Conservation (phyloP, 2,888 invertebrate genomes). For the Tachystola acroxantha region DNA sequence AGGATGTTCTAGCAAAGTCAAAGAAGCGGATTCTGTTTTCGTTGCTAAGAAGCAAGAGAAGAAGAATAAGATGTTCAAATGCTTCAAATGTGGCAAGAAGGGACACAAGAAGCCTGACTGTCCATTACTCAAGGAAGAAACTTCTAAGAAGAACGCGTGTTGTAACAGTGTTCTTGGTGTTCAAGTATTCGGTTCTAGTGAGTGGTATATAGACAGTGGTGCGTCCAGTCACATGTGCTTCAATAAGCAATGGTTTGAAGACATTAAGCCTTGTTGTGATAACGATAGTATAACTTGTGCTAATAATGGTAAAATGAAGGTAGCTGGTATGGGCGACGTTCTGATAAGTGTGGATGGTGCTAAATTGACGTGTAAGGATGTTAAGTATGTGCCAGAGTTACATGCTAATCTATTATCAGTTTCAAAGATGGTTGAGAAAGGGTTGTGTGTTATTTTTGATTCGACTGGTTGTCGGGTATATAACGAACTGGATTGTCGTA, state of each 20-base stretch:
- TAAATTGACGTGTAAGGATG: conserved; percentile 12
- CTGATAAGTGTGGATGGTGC: conserved; percentile 9
- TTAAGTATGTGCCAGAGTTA: conserved; percentile 14
- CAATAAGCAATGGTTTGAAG: conserved; percentile 7
- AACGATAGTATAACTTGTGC: conserved; percentile 15
- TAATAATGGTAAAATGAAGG: conserved; percentile 12
- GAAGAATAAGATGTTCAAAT: conserved; percentile 2
- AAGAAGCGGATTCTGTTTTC: too few species aligned
- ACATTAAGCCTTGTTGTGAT: conserved; percentile 2
- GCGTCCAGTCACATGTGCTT: conserved; percentile 13
- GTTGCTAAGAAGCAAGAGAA: too few species aligned
- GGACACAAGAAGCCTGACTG: conserved; percentile 13
- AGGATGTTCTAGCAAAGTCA: too few species aligned
- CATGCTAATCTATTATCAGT: conserved; percentile 17
- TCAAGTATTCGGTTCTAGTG: conserved; percentile 8
- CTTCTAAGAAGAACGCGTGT: conserved; percentile 12
- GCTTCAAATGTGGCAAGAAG: conserved; percentile 12
- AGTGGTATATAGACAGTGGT: conserved; percentile 16
- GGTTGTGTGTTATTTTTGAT: conserved; percentile 13
- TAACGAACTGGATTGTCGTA: conserved; percentile 10
- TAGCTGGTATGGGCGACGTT: conserved; percentile 14
- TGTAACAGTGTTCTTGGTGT: too few species aligned
- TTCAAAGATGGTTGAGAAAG: conserved; percentile 14
- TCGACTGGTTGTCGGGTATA: conserved; percentile 10
- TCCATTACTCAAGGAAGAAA: not conserved